These are phyloP conservation scores for Hydrochoerus hydrochaeris DNA, from an alignment of 2,113 vertebrate species.

Conservation along the genomic window DNA sequence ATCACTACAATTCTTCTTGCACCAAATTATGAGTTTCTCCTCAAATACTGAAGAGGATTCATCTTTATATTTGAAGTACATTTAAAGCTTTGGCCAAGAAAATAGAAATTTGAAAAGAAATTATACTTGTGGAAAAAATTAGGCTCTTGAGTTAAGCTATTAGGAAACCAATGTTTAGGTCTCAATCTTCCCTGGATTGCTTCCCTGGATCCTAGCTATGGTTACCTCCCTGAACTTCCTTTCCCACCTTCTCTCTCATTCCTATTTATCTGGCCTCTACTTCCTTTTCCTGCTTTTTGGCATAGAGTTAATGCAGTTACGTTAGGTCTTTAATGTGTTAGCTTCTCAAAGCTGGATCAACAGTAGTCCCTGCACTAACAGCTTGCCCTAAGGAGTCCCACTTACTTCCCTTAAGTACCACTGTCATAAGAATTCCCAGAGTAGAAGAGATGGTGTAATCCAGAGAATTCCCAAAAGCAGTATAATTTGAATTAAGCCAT, in stretches of 20 bases:
- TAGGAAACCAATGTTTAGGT: background rate
- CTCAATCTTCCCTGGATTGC: background rate
- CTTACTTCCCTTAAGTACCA: background rate
- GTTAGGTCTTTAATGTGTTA: slow-evolving; percentile 31
- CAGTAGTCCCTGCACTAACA: background rate
- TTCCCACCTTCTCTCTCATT: background rate
- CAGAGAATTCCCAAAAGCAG: slow-evolving; percentile 3
- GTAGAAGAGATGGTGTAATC: background rate
- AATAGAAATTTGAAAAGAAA: slow-evolving; percentile 27
- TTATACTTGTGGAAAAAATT: background rate
- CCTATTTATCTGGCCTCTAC: background rate
- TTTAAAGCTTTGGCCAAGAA: slow-evolving; percentile 43
- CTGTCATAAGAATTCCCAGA: background rate
- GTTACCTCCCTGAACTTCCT: background rate
- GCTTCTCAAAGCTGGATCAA: background rate
- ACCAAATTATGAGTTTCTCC: slow-evolving; percentile 20
- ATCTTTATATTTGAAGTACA: slow-evolving; percentile 49
- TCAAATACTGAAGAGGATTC: slow-evolving; percentile 40
- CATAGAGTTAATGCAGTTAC: background rate
- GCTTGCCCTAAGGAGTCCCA: background rate
- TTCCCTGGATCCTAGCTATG: background rate
- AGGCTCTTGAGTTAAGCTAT: background rate
- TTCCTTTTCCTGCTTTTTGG: slow-evolving; percentile 26
- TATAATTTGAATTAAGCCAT: background rate
- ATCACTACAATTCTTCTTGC: background rate